Percentiles rank a stretch among this genome's conserved stretches.
phyloP scores from a whole-genome alignment of 2,113 vertebrate species.

The Tragulus kanchil region DNA sequence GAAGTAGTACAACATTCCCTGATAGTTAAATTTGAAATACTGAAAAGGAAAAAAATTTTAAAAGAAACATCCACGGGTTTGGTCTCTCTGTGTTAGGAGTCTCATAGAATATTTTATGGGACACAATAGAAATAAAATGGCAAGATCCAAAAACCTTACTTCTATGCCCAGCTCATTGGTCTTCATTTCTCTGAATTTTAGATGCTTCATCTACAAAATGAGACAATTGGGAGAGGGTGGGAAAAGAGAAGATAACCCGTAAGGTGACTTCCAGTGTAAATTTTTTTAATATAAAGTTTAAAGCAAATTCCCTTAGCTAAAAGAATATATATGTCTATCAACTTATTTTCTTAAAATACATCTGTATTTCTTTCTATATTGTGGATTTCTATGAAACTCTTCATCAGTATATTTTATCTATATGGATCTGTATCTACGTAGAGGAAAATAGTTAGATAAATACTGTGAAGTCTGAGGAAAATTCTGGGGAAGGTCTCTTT shows the following conservation, averaged over 20 bases:
- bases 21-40: neutral
- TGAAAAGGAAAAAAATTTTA: neutral
- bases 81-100: neutral
- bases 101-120: neutral
- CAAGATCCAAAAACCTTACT: neutral
- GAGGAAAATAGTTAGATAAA: neutral
- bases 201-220: neutral
- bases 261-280: neutral
- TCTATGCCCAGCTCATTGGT: neutral
- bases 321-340: neutral
- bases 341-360: slow-evolving; percentile 15
- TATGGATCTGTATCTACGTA: neutral
- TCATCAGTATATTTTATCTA: neutral
- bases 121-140: neutral
- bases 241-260: neutral
- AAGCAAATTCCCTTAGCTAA: neutral
- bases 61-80: neutral
- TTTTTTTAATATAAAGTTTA: neutral
- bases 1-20: neutral
- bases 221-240: neutral
- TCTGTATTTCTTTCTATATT: neutral
- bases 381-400: neutral
- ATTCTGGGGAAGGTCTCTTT: neutral
- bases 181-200: neutral
- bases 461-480: neutral